Percentiles rank a stretch among this genome's conserved stretches.
Conservation (phyloP, 2,888 invertebrate genomes). For the Catocala fraxini region DNA sequence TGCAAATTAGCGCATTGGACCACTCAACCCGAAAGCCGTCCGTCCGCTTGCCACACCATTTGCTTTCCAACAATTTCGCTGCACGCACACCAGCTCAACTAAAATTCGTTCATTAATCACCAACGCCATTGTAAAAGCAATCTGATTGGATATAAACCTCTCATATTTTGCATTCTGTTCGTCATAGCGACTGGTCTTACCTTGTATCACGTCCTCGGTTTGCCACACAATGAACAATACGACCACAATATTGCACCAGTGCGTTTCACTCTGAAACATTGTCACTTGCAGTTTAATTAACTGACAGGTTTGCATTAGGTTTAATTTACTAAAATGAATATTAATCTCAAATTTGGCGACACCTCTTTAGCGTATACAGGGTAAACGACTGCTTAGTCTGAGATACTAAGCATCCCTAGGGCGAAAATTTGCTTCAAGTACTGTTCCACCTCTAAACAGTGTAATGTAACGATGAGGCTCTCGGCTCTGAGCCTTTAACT, state of each 20-base stretch:
- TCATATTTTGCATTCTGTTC: constrained; percentile 35
- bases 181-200: constrained; percentile 15
- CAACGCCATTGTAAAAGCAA: constrained; percentile 42
- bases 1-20: constrained; percentile 76
- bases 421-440: constrained; percentile 19
- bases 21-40: constrained; percentile 68
- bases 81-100: constrained; percentile 45
- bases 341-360: constrained; percentile 23
- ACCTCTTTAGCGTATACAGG: constrained; percentile 19
- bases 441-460: constrained; percentile 33
- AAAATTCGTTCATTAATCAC: constrained; percentile 51
- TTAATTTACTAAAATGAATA: constrained; percentile 22
- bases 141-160: constrained; percentile 31
- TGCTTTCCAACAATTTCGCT: constrained; percentile 59
- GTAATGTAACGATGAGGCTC: constrained; percentile 47
- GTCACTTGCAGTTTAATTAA: constrained; percentile 32
- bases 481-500: constrained; percentile 46
- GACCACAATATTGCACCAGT: neutral
- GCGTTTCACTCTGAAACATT: neutral
- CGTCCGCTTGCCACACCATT: constrained; percentile 70
- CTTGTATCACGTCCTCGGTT: neutral
- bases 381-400: constrained; percentile 25
- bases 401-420: constrained; percentile 24
- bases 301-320: constrained; percentile 28
- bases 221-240: constrained; percentile 9